Evolutionary conservation across 2,888 invertebrate species (phyloP).

Genomic region (Limnephilus marmoratus): DNA sequence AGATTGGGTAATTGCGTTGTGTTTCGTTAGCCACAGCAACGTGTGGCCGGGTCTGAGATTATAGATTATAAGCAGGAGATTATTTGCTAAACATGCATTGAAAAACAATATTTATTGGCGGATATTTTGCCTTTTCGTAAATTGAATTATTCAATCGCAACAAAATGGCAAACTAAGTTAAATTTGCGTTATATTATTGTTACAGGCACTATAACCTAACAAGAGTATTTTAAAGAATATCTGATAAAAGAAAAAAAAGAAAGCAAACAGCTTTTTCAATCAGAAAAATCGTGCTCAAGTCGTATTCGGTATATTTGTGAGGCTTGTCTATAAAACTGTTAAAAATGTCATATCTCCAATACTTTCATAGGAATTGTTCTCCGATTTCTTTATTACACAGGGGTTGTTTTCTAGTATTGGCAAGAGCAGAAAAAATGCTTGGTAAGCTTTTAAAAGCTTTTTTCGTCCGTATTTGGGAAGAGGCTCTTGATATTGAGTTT

Average conservation of each 20-base stretch:
- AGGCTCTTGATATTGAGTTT: not conserved
- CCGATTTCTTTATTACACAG: not conserved
- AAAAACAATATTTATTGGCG: too few species aligned
- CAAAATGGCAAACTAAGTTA: too few species aligned
- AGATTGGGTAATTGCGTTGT: too few species aligned
- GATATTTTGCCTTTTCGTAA: too few species aligned
- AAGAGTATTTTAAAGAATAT: too few species aligned
- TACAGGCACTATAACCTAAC: too few species aligned
- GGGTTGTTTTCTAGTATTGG: not conserved
- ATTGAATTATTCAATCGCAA: too few species aligned
- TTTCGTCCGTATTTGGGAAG: not conserved
- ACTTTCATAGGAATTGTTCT: not conserved
- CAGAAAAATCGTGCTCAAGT: conserved; percentile 58
- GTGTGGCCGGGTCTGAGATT: too few species aligned
- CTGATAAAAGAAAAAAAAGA: not conserved
- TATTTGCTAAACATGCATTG: too few species aligned
- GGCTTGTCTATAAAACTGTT: not conserved
- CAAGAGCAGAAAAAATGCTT: not conserved
- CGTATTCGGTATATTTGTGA: not conserved
- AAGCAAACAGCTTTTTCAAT: conserved; percentile 22
- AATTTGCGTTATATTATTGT: too few species aligned
- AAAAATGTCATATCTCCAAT: not conserved
- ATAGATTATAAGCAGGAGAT: too few species aligned
- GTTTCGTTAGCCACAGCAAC: too few species aligned
- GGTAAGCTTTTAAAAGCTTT: conserved; percentile 4